These are phyloP conservation scores for Noctua janthina DNA, from an alignment of 2,888 invertebrate species.

Conservation along the genomic window DNA sequence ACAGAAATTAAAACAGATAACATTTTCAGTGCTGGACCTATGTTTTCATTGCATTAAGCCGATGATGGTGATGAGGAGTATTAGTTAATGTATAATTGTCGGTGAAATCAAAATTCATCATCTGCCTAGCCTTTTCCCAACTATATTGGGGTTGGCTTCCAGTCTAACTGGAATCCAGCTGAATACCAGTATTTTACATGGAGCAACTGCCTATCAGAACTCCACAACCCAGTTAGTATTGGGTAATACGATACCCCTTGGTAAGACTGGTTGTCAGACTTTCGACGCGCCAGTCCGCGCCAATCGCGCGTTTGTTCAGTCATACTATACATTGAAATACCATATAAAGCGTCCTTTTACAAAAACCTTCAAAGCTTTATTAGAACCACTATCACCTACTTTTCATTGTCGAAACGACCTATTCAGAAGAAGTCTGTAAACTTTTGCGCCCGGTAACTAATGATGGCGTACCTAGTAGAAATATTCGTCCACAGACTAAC, in stretches of 20 bases:
- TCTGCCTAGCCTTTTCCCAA: no score
- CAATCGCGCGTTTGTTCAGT: no score
- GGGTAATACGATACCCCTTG: background rate
- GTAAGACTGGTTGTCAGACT: background rate
- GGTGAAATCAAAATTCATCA: no score
- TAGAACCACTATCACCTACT: constrained; percentile 26
- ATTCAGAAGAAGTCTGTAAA: constrained; percentile 21
- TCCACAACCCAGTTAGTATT: no score
- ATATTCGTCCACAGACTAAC: constrained; percentile 15
- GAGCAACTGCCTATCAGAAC: no score
- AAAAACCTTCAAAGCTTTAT: constrained; percentile 25
- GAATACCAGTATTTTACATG: no score
- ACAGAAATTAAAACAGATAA: background rate
- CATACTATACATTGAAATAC: background rate
- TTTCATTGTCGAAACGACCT: constrained; percentile 26
- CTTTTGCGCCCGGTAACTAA: constrained; percentile 44
- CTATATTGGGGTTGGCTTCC: no score
- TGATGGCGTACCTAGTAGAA: constrained; percentile 26
- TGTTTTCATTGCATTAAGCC: background rate
- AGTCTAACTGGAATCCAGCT: no score
- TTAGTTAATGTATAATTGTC: no score
- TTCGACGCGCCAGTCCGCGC: background rate
- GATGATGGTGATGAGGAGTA: no score
- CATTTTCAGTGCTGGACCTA: background rate
- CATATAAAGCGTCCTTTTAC: background rate